A percentile compares a stretch with the other conserved stretches of the same genome.
phyloP scores from a whole-genome alignment of 2,797 vertebrate genomes.

The Prionace glauca region DNA sequence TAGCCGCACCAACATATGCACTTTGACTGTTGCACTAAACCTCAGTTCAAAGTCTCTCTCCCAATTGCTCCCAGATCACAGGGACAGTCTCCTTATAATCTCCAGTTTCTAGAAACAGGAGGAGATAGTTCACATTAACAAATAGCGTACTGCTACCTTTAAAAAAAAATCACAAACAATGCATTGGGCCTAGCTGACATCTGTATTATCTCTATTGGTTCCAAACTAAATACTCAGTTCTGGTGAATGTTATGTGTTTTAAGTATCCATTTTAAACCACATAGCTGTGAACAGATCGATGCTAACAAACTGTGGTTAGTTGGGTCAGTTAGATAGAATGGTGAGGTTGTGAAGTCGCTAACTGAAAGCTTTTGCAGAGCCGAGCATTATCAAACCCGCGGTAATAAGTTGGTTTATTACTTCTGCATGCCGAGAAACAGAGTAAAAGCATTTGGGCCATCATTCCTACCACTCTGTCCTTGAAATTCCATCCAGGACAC shows the following conservation, averaged over 20 bases:
- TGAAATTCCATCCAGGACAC: background rate
- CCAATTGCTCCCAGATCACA: background rate
- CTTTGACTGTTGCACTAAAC: too few species aligned
- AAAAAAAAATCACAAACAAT: background rate
- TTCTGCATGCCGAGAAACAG: background rate
- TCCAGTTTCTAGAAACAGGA: background rate
- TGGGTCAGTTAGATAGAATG: too few species aligned
- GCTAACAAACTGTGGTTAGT: background rate
- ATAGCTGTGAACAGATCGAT: background rate
- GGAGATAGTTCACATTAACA: background rate
- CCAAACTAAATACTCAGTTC: background rate
- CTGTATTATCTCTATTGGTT: background rate
- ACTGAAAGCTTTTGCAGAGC: background rate
- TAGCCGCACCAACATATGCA: too few species aligned
- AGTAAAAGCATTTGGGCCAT: background rate
- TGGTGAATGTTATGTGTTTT: too few species aligned
- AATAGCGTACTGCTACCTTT: background rate
- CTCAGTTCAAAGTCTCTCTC: background rate
- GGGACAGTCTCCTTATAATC: background rate
- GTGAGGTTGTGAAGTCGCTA: background rate
- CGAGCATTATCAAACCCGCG: background rate
- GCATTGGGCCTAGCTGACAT: too few species aligned
- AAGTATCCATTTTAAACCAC: background rate
- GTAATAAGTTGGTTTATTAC: background rate
- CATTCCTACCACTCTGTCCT: background rate